These are phyloP conservation scores for Camponotus vicinus DNA, from an alignment of 1,140 invertebrate species.

Conservation along the genomic window DNA sequence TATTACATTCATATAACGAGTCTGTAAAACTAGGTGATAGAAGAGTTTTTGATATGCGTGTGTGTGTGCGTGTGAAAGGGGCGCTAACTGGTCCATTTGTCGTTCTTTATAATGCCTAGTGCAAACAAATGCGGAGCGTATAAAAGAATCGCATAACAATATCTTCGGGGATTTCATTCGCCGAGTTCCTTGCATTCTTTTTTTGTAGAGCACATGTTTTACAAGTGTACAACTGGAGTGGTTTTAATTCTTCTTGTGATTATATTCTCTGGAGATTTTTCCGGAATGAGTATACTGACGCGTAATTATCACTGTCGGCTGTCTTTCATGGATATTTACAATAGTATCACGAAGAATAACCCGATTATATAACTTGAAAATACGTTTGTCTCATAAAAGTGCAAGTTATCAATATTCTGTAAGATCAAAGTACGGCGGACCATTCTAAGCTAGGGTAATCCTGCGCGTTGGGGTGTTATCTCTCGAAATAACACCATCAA, in stretches of 20 bases:
- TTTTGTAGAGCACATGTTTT: slow-evolving; percentile 54
- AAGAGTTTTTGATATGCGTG: slow-evolving; percentile 54
- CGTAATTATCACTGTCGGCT: slow-evolving; percentile 19
- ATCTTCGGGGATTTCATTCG: slow-evolving; percentile 31
- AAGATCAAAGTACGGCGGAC: neutral
- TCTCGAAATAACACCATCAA: slow-evolving; percentile 17
- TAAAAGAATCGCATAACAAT: slow-evolving; percentile 23
- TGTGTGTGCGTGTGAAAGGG: slow-evolving; percentile 13
- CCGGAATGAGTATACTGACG: slow-evolving; percentile 6
- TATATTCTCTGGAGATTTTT: neutral
- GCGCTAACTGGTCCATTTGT: slow-evolving; percentile 26
- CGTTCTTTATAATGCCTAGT: slow-evolving; percentile 36
- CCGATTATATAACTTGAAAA: slow-evolving; percentile 39
- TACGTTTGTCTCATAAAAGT: slow-evolving; percentile 20
- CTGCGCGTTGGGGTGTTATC: neutral
- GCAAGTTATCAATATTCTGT: slow-evolving; percentile 16
- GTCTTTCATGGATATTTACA: slow-evolving; percentile 35
- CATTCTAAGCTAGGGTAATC: slow-evolving; percentile 5
- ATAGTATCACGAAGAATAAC: slow-evolving; percentile 18
- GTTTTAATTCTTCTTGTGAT: neutral
- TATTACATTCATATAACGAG: slow-evolving; percentile 61
- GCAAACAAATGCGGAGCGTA: slow-evolving; percentile 59
- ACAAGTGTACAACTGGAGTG: slow-evolving; percentile 41
- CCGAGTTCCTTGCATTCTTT: slow-evolving; percentile 17
- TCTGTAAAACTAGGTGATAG: slow-evolving; percentile 66